Evolutionary conservation across 1,140 invertebrate genomes (phyloP).

Genomic region (Diorhabda carinulata): DNA sequence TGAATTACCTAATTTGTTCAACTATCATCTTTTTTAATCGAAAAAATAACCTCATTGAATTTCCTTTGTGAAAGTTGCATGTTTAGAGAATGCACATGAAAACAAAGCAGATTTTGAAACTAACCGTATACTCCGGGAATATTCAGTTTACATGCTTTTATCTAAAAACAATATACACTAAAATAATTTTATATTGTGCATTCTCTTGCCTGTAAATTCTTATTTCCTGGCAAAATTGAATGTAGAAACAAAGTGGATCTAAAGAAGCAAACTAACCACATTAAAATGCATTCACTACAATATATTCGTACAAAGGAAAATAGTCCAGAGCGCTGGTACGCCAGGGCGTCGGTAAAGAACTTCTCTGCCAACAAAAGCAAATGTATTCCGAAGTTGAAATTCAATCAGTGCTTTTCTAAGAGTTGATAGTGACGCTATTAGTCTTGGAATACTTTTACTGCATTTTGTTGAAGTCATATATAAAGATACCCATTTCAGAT

Average conservation of each 20-base stretch:
- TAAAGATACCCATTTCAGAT: neutral
- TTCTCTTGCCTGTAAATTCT: neutral
- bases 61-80: no score
- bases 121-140: no score
- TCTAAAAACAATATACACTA: no score
- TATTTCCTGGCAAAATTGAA: neutral
- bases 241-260: neutral
- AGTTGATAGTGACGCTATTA: neutral
- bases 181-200: neutral
- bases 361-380: neutral
- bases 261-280: neutral
- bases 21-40: no score
- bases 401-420: neutral
- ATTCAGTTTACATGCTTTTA: no score
- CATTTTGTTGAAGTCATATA: slow-evolving; percentile 1
- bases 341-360: neutral
- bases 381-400: slow-evolving; percentile 1
- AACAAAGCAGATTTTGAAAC: no score
- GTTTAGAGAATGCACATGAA: no score
- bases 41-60: no score
- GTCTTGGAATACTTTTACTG: neutral
- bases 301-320: neutral
- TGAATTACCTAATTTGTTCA: no score
- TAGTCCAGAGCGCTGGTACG: neutral
- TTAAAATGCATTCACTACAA: neutral